A percentile compares a stretch with the other conserved stretches of the same genome.
These are phyloP conservation scores for Ceyx melanurus DNA, from an alignment of 2,113 vertebrate species.

Conservation along the genomic window DNA sequence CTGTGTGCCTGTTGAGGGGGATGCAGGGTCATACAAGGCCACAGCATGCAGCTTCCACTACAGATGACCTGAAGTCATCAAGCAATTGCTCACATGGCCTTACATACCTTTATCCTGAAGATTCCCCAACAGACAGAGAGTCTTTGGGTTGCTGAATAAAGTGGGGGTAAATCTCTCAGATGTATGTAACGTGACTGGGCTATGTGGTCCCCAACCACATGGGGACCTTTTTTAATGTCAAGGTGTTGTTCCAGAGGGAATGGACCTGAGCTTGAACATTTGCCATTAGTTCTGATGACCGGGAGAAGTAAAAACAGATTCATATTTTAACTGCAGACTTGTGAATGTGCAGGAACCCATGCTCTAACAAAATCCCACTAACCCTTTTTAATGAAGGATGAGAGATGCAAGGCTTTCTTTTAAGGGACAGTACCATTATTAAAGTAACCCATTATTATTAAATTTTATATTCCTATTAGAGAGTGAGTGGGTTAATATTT, in stretches of 20 bases:
- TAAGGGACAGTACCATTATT: not conserved
- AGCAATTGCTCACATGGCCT: not conserved
- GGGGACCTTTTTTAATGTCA: not conserved
- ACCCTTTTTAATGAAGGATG: not conserved
- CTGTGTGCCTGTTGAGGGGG: not conserved
- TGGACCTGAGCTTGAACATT: not conserved
- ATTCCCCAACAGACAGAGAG: not conserved
- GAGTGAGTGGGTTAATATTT: not conserved
- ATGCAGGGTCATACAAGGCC: not conserved
- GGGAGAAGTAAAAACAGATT: not conserved
- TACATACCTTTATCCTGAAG: not conserved
- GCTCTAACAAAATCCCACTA: not conserved
- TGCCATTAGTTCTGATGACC: not conserved
- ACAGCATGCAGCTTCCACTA: not conserved
- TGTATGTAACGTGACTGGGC: rapidly evolving
- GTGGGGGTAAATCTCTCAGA: not conserved
- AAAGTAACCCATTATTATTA: not conserved
- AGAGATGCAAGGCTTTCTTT: not conserved
- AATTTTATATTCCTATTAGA: not conserved
- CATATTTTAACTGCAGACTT: not conserved
- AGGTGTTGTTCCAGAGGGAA: not conserved
- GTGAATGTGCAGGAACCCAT: not conserved
- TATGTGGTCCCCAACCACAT: rapidly evolving
- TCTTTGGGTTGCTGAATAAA: not conserved
- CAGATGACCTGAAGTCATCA: not conserved